These are phyloP conservation scores for Channa argus DNA, from an alignment of 2,113 vertebrate genomes.

Conservation along the genomic window DNA sequence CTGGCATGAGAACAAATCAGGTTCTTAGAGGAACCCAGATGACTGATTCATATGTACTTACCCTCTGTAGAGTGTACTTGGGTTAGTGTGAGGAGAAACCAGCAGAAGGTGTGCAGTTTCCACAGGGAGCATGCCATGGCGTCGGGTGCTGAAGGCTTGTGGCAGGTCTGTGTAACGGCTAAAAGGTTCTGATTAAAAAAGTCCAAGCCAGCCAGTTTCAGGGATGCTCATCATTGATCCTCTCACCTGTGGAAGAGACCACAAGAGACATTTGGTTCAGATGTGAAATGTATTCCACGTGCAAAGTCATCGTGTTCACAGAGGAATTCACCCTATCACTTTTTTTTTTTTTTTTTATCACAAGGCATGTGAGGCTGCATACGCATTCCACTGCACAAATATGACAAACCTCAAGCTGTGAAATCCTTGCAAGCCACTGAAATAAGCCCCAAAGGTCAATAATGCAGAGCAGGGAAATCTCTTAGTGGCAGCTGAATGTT, in stretches of 20 bases:
- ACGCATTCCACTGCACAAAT: constrained; percentile 51
- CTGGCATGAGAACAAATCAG: constrained; percentile 21
- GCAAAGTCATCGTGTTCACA: constrained; percentile 36
- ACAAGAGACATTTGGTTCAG: constrained; percentile 71
- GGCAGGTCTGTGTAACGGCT: constrained; percentile 85
- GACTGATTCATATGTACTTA: constrained; percentile 79
- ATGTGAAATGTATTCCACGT: constrained; percentile 34
- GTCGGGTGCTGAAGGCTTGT: constrained; percentile 87
- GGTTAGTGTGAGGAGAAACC: constrained; percentile 92
- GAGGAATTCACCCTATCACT: constrained; percentile 44
- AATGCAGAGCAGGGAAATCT: constrained; percentile 72
- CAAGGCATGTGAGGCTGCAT: constrained; percentile 42
- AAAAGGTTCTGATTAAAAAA: constrained; percentile 87
- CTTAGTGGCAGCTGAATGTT: constrained; percentile 71
- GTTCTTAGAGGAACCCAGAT: constrained; percentile 8
- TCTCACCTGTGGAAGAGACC: constrained; percentile 86
- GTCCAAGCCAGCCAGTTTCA: constrained; percentile 88
- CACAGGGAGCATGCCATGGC: constrained; percentile 94
- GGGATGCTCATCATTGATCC: constrained; percentile 91
- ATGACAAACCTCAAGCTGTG: constrained; percentile 57
- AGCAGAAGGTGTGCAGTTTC: constrained; percentile 94
- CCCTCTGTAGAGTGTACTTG: constrained; percentile 94
- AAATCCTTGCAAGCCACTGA: constrained; percentile 57
- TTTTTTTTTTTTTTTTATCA: constrained; percentile 5
- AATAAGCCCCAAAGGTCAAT: constrained; percentile 71